These are phyloP conservation scores for Gambusia affinis DNA, from an alignment of 2,113 vertebrate species.

Conservation along the genomic window DNA sequence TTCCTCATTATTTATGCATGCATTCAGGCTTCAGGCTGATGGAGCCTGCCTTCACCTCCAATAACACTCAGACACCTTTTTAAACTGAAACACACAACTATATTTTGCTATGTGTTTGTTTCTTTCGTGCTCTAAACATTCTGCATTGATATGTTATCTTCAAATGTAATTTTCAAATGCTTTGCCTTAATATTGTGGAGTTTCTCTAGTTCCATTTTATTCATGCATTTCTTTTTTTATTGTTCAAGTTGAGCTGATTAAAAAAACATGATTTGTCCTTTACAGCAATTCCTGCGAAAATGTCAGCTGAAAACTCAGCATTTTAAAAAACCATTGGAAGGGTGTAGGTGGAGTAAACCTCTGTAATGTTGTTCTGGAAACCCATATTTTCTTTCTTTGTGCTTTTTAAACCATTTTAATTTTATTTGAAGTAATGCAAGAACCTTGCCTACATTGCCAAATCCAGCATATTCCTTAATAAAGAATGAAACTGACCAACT, in stretches of 20 bases:
- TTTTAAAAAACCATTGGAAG: background rate
- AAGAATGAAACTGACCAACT: too few species aligned
- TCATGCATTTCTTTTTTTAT: background rate
- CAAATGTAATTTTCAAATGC: background rate
- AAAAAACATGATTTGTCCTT: background rate
- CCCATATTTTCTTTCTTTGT: background rate
- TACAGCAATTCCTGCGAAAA: background rate
- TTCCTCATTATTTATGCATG: conserved; percentile 47
- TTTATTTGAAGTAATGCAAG: background rate
- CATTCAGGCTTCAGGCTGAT: conserved; percentile 44
- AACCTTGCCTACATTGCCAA: too few species aligned
- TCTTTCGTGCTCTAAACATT: background rate
- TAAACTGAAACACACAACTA: conserved; percentile 30
- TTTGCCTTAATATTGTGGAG: background rate
- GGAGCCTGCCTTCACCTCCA: conserved; percentile 36
- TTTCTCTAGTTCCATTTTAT: background rate
- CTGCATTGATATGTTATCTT: background rate
- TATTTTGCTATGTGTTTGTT: background rate
- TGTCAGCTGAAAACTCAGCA: background rate
- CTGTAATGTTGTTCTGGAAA: background rate
- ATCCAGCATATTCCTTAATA: too few species aligned
- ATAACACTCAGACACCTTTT: conserved; percentile 42
- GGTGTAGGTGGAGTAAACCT: background rate
- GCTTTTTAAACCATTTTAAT: background rate
- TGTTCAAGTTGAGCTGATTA: background rate